Percentiles rank a stretch among this genome's conserved stretches.
These are phyloP conservation scores for Eurytoma adleriae DNA, from an alignment of 2,888 invertebrate species.

Conservation along the genomic window DNA sequence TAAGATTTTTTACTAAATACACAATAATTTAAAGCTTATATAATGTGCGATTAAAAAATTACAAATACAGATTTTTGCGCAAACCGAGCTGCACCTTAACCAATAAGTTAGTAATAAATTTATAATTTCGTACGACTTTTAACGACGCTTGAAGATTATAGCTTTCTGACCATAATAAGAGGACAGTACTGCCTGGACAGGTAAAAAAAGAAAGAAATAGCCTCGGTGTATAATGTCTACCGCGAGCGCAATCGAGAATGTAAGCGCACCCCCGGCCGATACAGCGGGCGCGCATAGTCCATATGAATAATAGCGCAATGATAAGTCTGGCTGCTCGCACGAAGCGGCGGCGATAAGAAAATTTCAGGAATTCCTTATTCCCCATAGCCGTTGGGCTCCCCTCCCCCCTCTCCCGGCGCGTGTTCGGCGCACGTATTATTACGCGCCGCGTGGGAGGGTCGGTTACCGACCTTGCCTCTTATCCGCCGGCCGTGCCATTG, in stretches of 20 bases:
- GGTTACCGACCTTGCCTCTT: slow-evolving; percentile 65
- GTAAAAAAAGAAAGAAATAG: too few relatives aligned
- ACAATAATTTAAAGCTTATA: neutral
- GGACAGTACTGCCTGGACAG: too few relatives aligned
- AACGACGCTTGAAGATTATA: too few relatives aligned
- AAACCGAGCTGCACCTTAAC: neutral
- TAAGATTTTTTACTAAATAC: neutral
- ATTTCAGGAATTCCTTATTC: slow-evolving; percentile 42
- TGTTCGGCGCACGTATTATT: slow-evolving; percentile 8
- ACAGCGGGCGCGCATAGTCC: neutral
- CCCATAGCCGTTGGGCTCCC: neutral
- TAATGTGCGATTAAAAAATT: too few relatives aligned
- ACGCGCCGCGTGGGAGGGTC: slow-evolving; percentile 55
- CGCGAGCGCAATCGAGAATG: slow-evolving; percentile 1
- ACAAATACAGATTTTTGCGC: neutral
- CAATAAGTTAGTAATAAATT: too few relatives aligned
- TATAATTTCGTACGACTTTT: too few relatives aligned
- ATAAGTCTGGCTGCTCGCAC: slow-evolving; percentile 23
- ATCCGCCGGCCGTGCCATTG: slow-evolving; percentile 56
- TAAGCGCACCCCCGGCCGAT: neutral
- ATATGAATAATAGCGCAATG: slow-evolving; percentile 32
- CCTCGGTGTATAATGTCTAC: neutral
- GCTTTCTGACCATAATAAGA: too few relatives aligned
- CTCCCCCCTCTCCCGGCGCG: neutral
- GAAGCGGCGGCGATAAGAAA: slow-evolving; percentile 31